A percentile compares a stretch with the other conserved stretches of the same genome.
Evolutionary conservation across 2,888 invertebrate species (phyloP).

Genomic region (Laothoe populi): DNA sequence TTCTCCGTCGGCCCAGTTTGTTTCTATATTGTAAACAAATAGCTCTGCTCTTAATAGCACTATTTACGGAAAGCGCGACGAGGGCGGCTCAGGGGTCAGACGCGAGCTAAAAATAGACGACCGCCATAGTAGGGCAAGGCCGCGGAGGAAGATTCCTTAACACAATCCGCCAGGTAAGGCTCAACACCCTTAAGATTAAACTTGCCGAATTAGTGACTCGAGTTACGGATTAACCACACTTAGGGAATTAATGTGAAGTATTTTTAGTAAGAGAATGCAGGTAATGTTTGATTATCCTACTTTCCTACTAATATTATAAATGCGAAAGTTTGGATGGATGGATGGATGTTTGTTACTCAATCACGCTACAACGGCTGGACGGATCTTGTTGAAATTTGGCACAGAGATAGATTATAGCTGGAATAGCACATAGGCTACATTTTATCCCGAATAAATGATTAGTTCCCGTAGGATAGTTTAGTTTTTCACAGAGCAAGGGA

Average conservation of each 20-base stretch:
- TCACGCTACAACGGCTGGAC: too few relatives aligned
- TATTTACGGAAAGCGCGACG: slow-evolving; percentile 62
- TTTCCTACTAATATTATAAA: too few relatives aligned
- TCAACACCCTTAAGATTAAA: slow-evolving; percentile 75
- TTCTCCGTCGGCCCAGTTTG: slow-evolving; percentile 9
- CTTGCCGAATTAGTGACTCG: slow-evolving; percentile 63
- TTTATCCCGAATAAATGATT: too few relatives aligned
- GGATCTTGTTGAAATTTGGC: too few relatives aligned
- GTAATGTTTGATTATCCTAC: too few relatives aligned
- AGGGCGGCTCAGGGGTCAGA: slow-evolving; percentile 49
- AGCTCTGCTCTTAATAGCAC: slow-evolving; percentile 71
- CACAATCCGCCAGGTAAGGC: slow-evolving; percentile 61
- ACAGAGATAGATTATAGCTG: too few relatives aligned
- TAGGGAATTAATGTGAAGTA: slow-evolving; percentile 55
- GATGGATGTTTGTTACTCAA: too few relatives aligned
- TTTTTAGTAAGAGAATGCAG: too few relatives aligned
- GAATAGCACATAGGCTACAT: too few relatives aligned
- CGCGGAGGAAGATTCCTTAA: slow-evolving; percentile 60
- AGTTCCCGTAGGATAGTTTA: too few relatives aligned
- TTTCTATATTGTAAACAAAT: slow-evolving; percentile 45
- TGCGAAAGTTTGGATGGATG: too few relatives aligned
- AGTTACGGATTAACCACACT: slow-evolving; percentile 56
- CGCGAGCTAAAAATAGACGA: slow-evolving; percentile 74
- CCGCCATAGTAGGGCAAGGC: slow-evolving; percentile 77
- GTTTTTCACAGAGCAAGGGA: too few relatives aligned